A percentile compares a stretch with the other conserved stretches of the same genome.
Evolutionary conservation across 2,888 invertebrate species (phyloP).

Genomic region (Cephus sareptanus): DNA sequence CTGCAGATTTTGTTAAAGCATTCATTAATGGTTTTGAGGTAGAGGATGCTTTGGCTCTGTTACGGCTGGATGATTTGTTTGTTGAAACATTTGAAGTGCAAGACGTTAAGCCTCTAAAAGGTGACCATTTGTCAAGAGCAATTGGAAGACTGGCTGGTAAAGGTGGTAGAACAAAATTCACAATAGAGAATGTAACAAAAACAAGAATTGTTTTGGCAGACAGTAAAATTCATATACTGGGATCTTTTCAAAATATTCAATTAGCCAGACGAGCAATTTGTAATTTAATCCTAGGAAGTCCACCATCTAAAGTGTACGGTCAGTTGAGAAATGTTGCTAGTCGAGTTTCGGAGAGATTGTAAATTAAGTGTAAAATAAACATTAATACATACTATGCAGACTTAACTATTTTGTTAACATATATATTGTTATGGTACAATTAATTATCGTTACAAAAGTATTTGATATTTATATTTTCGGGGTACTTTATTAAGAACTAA

Average conservation of each 20-base stretch:
- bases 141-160: constrained; percentile 98
- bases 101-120: constrained; percentile 94
- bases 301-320: constrained; percentile 98
- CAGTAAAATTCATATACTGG: constrained; percentile 95
- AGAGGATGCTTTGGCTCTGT: constrained; percentile 93
- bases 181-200: constrained; percentile 98
- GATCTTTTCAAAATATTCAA: constrained; percentile 97
- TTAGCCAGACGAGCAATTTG: constrained; percentile 94
- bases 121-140: constrained; percentile 95
- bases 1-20: constrained; percentile 97
- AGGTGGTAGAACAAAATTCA: constrained; percentile 96
- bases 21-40: constrained; percentile 97
- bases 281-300: constrained; percentile 95
- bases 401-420: background rate
- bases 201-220: constrained; percentile 98
- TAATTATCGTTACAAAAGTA: constrained; percentile 74
- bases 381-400: constrained; percentile 9
- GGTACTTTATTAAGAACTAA: constrained; percentile 94
- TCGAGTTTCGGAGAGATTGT: constrained; percentile 86
- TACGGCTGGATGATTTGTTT: constrained; percentile 96
- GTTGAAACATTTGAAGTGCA: constrained; percentile 97
- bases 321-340: constrained; percentile 88
- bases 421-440: constrained; percentile 3
- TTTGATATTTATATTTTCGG: constrained; percentile 93
- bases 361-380: constrained; percentile 54